Percentiles rank a stretch among this genome's conserved stretches.
These are phyloP conservation scores for Eulemur rufifrons DNA, from an alignment of 2,113 vertebrate genomes.

Conservation along the genomic window DNA sequence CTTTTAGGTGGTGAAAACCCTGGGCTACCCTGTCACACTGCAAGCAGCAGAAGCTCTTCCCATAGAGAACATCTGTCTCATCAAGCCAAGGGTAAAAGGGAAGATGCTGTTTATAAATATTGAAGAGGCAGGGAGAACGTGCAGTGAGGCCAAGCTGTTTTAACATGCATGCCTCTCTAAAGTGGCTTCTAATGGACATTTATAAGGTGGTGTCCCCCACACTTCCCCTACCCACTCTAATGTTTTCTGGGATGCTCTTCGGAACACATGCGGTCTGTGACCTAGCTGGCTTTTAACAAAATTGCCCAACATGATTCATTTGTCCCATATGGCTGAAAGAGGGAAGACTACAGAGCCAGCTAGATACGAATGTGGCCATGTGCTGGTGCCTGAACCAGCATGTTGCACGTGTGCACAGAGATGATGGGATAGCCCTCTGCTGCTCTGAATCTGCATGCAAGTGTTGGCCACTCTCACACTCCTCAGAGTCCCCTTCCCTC, in stretches of 20 bases:
- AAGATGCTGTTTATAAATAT: neutral
- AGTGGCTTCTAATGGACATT: neutral
- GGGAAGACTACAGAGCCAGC: conserved; percentile 32
- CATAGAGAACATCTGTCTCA: neutral
- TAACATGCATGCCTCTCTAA: neutral
- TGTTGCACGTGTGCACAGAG: neutral
- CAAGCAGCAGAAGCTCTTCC: neutral
- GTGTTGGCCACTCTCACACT: conserved; percentile 53
- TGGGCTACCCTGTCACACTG: neutral
- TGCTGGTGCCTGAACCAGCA: conserved; percentile 23
- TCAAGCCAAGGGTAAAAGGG: neutral
- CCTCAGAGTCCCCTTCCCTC: neutral
- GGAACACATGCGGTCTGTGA: neutral
- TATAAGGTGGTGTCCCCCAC: neutral
- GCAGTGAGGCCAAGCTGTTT: neutral
- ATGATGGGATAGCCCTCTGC: neutral
- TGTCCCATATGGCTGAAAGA: conserved; percentile 14
- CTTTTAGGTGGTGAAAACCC: neutral
- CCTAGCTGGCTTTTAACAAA: conserved; percentile 13
- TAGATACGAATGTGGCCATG: neutral
- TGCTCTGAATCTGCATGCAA: conserved; percentile 32
- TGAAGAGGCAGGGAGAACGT: neutral
- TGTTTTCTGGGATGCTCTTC: neutral
- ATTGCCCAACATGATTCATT: neutral
- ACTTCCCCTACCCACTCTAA: neutral